Evolutionary conservation across 2,888 invertebrate genomes (phyloP).

Genomic region (Eristalis tenax): DNA sequence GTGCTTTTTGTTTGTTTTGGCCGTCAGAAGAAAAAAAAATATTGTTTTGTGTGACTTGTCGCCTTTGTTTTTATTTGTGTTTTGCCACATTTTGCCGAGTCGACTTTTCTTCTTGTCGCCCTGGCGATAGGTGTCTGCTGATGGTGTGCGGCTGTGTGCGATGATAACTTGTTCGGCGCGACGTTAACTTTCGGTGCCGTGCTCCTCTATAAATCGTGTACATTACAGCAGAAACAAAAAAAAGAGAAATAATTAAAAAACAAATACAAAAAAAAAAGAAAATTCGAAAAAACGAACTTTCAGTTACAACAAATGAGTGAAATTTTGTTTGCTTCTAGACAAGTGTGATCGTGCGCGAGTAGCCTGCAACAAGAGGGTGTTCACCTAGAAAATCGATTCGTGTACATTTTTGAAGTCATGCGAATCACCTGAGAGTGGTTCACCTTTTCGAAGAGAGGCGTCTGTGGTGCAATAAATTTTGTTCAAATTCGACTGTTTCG

Average conservation of each 20-base stretch:
- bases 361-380: slow-evolving; percentile 13
- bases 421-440: slow-evolving; percentile 32
- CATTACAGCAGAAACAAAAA: slow-evolving; percentile 1
- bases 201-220: slow-evolving; percentile 31
- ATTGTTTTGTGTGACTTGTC: background rate
- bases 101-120: slow-evolving; percentile 49
- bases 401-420: slow-evolving; percentile 35
- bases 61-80: slow-evolving; percentile 14
- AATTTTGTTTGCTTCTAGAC: slow-evolving; percentile 39
- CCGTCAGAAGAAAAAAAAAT: background rate
- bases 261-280: background rate
- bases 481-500: slow-evolving; percentile 14
- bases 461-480: background rate
- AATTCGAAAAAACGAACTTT: slow-evolving; percentile 27
- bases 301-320: slow-evolving; percentile 65
- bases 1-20: slow-evolving; percentile 30
- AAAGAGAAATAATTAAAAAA: background rate
- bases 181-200: slow-evolving; percentile 69
- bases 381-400: background rate
- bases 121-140: background rate
- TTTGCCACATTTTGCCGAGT: slow-evolving; percentile 53
- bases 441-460: background rate
- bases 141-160: slow-evolving; percentile 2
- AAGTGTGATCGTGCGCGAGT: background rate
- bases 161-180: slow-evolving; percentile 57